Conservation (phyloP, 2,888 invertebrate species). For the Chrysolina haemoptera region DNA sequence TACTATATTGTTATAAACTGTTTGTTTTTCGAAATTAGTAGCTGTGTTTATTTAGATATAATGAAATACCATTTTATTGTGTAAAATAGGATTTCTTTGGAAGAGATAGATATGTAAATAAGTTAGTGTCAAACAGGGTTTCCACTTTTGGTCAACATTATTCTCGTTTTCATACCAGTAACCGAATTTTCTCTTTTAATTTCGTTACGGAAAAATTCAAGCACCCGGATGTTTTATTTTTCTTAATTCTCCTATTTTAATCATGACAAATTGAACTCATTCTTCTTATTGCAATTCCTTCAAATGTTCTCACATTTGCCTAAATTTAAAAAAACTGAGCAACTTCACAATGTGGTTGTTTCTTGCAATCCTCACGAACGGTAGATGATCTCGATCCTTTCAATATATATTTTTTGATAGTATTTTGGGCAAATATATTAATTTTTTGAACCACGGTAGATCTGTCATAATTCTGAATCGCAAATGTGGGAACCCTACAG, state of each 20-base stretch:
- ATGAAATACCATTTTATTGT: conserved; percentile 23
- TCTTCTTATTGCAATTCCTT: no score
- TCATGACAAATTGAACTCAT: no score
- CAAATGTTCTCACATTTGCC: no score
- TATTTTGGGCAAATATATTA: neutral
- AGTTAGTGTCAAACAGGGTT: neutral
- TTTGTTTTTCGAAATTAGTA: conserved; percentile 19
- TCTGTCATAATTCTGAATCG: neutral
- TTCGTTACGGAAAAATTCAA: no score
- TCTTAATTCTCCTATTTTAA: no score
- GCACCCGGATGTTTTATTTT: no score
- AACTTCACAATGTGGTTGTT: no score
- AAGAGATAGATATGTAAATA: neutral
- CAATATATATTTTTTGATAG: neutral
- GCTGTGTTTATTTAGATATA: conserved; percentile 16
- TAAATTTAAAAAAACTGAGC: no score
- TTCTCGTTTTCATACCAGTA: neutral
- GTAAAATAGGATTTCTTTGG: conserved; percentile 17
- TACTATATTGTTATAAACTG: conserved; percentile 4
- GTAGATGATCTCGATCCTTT: neutral
- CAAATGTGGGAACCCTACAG: conserved; percentile 20
- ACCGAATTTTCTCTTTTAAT: no score
- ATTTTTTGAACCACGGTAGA: neutral
- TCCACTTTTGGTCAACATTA: neutral
- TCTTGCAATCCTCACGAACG: no score